Base-by-base conservation (phyloP, 2,797 vertebrate genomes). In the Myotis daubentonii region DNA sequence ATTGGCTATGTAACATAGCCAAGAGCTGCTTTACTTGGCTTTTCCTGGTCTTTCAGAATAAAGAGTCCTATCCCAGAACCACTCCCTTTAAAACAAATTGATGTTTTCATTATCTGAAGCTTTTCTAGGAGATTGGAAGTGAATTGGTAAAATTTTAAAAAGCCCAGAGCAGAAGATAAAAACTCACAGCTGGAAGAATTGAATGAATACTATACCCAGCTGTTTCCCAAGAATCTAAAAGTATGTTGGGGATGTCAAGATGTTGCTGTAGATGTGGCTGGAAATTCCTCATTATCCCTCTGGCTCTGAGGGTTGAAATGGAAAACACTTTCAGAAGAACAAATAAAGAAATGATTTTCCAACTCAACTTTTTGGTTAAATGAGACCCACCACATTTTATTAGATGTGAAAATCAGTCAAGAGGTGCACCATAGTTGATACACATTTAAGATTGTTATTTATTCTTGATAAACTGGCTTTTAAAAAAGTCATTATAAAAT, bases 281-380 rank as follows among this genome's bases (percentile, higher is more conserved):
- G 65, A 85, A 91, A 47, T 16, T 88, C 72, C 8, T 23, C 5
- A 7, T 83, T 75, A 30, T 75, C 62, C 57, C 66, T 89, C 71
- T 89, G 74, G 41, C 71, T 96, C 44, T 95, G 68, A n/a, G 36
- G 55, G 62, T 84, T 75, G 28, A 96, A 71, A 94, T 83, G 68
- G 62, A 92, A 94, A 91, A 71, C 70, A 82, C 74, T 92, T 70
- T 66, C 47, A 86, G 89, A 80, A 80, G 90, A 93, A 88, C 38
- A 95, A 93, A 86, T 89, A 89, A 84, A 87, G 44, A 84, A 94
- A 92, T 51, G 33, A 79, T 95, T 95, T 96, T 68, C 81, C 70
- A 95, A 55, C 44, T 13, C 44, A 88, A 60, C 15, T 92, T 47
- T 62, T 74, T 36, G 33, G 55, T 93, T 87, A 36, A 86, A 65